These are phyloP conservation scores for Andrena flavipes DNA, from an alignment of 2,888 invertebrate species.

Conservation along the genomic window DNA sequence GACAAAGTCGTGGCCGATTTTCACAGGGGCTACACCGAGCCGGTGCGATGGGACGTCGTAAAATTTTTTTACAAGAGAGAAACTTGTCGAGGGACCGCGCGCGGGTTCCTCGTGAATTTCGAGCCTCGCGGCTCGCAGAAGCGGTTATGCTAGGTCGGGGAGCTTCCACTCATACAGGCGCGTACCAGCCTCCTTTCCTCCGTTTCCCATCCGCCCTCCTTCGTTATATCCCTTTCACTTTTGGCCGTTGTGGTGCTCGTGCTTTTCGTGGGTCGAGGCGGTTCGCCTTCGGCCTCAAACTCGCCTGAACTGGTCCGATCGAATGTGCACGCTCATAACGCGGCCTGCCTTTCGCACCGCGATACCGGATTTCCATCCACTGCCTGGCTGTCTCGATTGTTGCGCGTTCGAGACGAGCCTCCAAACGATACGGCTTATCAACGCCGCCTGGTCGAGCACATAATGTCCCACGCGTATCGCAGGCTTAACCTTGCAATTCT, in stretches of 20 bases:
- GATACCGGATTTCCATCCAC: slow-evolving; percentile 63
- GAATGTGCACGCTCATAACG: slow-evolving; percentile 48
- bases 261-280: slow-evolving; percentile 73
- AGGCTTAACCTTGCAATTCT: too few species aligned
- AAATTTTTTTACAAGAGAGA: slow-evolving; percentile 13
- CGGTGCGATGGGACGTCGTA: not conserved
- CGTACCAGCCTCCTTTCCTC: not conserved
- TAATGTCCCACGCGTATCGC: too few species aligned
- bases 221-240: slow-evolving; percentile 79
- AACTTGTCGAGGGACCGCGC: not conserved
- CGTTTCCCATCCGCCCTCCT: not conserved
- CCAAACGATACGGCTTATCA: slow-evolving; percentile 21
- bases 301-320: slow-evolving; percentile 70
- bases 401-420: slow-evolving; percentile 20
- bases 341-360: slow-evolving; percentile 57
- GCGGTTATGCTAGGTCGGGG: slow-evolving; percentile 76
- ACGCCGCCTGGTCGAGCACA: too few species aligned
- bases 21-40: not conserved
- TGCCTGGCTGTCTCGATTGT: slow-evolving; percentile 10
- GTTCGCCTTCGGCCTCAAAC: slow-evolving; percentile 75
- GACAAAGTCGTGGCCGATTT: slow-evolving; percentile 11
- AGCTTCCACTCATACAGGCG: slow-evolving; percentile 59
- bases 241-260: slow-evolving; percentile 76
- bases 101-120: slow-evolving; percentile 20
- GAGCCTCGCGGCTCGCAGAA: slow-evolving; percentile 17